phyloP scores from a whole-genome alignment of 2,113 vertebrate species.

The Excalfactoria chinensis region DNA sequence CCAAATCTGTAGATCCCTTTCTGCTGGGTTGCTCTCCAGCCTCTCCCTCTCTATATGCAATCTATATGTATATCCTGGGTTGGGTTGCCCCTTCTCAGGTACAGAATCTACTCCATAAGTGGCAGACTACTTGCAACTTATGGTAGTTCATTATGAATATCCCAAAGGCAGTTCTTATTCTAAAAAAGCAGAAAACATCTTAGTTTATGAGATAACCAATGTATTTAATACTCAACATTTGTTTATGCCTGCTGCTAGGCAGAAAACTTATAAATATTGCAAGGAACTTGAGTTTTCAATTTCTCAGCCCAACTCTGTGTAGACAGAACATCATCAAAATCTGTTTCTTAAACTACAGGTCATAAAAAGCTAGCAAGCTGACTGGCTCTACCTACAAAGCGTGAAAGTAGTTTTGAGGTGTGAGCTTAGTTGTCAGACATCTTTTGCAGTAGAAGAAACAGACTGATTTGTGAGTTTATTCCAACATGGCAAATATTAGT shows the following conservation, averaged over 20 bases:
- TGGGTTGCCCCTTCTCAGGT: neutral
- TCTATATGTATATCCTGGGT: neutral
- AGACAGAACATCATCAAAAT: neutral
- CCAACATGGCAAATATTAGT: neutral
- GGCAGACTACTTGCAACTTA: neutral
- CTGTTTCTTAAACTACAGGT: neutral
- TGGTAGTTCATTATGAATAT: neutral
- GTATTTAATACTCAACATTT: neutral
- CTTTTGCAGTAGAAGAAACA: neutral
- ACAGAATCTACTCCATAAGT: neutral
- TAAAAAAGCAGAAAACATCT: neutral
- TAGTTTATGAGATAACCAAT: neutral
- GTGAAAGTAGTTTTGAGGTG: constrained; percentile 30
- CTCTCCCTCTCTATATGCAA: neutral
- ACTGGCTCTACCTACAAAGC: neutral
- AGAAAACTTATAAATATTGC: constrained; percentile 14
- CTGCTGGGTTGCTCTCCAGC: neutral
- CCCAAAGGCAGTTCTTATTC: neutral
- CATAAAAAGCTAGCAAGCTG: neutral
- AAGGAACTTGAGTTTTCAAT: constrained; percentile 3
- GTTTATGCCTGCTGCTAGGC: neutral
- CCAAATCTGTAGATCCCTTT: neutral
- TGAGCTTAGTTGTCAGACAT: constrained; percentile 16
- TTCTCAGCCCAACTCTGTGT: neutral
- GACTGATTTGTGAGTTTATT: neutral